Base-by-base conservation (phyloP, 2,113 vertebrate genomes). In the Lota lota region DNA sequence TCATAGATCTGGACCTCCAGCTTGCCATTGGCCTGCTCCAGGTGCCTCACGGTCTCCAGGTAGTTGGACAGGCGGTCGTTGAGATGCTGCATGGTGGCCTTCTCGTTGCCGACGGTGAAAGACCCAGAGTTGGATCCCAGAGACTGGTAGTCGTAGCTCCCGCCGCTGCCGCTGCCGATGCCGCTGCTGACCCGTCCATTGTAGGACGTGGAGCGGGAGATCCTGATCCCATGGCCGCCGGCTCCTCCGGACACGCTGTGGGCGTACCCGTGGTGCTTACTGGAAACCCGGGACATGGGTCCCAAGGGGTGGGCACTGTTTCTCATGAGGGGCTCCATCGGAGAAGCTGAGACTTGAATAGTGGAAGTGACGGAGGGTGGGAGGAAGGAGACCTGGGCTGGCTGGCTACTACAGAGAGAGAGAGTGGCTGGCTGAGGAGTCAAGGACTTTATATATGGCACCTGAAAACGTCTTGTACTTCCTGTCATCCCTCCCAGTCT, bases 41-140 rank as follows among this genome's bases (percentile, higher is more conserved):
- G 87, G 54, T n/a, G 86, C 65, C 60, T 88, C 63, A 93, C 91
- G 0, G 74, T 90, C 61, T 90, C 90, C 85, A 93, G 72, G 81
- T 93, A 93, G 79, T 36, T 87, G 40, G 88, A 89, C 82, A 93
- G 81, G 5, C 92, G 88, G 71, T 92, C 89, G 0, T 92, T 93
- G 67, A 93, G 81, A 56, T 79, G 73, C 79, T 92, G 90, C 92
- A 93, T 90, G 78, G 80, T 64, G 1, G 65, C 0, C 81, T 92
- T 92, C 78, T 92, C 89, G 0, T 88, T 90, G 3, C 65, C 81
- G 14, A 91, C 88, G 75, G 73, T 5, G 12, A 87, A 54, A 59
- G n/a, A 18, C 1, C 67, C 74, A n/a, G 65, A 19, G 2, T 0
- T 60, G 16, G 62, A 12, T 0, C 1, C 58, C 0, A 54, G 17